Conservation (phyloP, 2,888 invertebrate species). For the Diaperis boleti region DNA sequence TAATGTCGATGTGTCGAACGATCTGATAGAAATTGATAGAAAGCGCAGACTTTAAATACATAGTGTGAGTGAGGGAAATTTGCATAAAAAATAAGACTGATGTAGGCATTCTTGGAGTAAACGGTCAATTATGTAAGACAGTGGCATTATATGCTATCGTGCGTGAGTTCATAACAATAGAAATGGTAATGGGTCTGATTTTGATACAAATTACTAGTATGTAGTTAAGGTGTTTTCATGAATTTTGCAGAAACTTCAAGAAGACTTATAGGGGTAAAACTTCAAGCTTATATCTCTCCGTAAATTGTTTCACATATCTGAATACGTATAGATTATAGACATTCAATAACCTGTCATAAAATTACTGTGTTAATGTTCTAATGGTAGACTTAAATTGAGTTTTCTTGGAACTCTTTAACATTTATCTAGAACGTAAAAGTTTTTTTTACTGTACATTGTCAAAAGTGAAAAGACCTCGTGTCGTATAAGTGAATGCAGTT, state of each 20-base stretch:
- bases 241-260: neutral
- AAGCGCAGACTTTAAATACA: neutral
- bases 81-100: neutral
- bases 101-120: neutral
- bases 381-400: too few species aligned
- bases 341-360: neutral
- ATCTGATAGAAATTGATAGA: constrained; percentile 1
- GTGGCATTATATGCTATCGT: neutral
- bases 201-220: neutral
- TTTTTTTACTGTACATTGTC: too few species aligned
- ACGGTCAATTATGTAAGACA: neutral
- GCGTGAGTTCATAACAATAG: neutral
- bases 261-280: neutral
- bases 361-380: neutral
- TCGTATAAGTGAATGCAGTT: too few species aligned
- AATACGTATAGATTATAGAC: neutral
- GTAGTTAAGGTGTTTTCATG: neutral
- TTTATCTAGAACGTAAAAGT: too few species aligned
- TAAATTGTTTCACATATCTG: neutral
- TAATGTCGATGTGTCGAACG: neutral
- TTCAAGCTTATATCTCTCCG: neutral
- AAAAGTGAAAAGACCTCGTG: too few species aligned
- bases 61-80: neutral
- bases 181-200: neutral
- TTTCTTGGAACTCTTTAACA: too few species aligned